These are phyloP conservation scores for Hormaphis cornu DNA, from an alignment of 1,140 invertebrate genomes.

Conservation along the genomic window DNA sequence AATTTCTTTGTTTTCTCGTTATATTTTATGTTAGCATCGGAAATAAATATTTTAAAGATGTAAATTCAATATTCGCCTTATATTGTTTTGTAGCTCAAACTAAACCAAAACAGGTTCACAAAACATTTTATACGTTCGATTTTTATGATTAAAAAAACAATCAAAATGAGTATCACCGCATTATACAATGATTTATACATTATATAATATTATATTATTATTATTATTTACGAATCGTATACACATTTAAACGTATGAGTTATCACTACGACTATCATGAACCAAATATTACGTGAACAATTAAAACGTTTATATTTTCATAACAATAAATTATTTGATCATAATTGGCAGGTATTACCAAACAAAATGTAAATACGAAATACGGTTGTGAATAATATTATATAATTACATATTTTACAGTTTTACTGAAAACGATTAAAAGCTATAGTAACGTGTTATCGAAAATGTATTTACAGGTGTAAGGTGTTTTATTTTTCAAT, in stretches of 20 bases:
- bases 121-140: too few species aligned
- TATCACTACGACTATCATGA: neutral
- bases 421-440: neutral
- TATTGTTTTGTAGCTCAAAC: neutral
- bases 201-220: neutral
- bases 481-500: neutral
- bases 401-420: neutral
- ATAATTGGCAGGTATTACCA: too few species aligned
- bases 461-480: neutral
- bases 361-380: too few species aligned
- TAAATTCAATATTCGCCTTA: neutral
- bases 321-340: neutral
- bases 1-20: neutral
- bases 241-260: conserved; percentile 8
- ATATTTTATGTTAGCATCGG: neutral
- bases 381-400: neutral
- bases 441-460: neutral
- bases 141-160: neutral
- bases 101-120: neutral
- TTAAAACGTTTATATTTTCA: too few species aligned
- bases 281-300: too few species aligned
- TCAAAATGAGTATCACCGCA: neutral
- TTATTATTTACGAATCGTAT: neutral
- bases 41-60: neutral
- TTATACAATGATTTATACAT: too few species aligned